Evolutionary conservation across 1,140 invertebrate species (phyloP).

Genomic region (Tetranychus urticae): DNA sequence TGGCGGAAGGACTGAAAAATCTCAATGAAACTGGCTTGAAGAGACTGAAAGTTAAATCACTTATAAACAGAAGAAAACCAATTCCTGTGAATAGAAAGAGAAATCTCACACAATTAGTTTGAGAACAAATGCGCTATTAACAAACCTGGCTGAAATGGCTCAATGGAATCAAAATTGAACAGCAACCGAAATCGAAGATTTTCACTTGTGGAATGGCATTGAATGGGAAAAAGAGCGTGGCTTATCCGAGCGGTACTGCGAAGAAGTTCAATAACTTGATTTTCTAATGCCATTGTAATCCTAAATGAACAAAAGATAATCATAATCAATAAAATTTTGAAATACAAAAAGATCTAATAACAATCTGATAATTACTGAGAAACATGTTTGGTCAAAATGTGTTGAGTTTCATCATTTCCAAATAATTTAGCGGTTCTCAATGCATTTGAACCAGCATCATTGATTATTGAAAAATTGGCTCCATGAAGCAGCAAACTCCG

Average conservation of each 20-base stretch:
- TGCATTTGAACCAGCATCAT: neutral
- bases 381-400: neutral
- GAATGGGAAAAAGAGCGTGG: neutral
- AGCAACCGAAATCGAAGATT: neutral
- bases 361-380: neutral
- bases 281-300: neutral
- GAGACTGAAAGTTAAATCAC: neutral
- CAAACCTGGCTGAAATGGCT: neutral
- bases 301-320: neutral
- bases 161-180: neutral
- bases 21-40: neutral
- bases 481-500: slow-evolving; percentile 11
- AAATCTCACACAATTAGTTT: neutral
- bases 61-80: neutral
- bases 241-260: neutral
- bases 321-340: neutral
- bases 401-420: neutral
- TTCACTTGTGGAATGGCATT: neutral
- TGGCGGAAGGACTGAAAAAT: neutral
- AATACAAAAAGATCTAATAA: neutral
- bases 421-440: neutral
- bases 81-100: neutral
- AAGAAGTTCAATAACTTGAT: neutral
- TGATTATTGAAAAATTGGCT: slow-evolving; percentile 9
- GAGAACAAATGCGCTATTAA: neutral